These are phyloP conservation scores for Chironomus striatipennis DNA, from an alignment of 1,140 invertebrate genomes.

Conservation along the genomic window DNA sequence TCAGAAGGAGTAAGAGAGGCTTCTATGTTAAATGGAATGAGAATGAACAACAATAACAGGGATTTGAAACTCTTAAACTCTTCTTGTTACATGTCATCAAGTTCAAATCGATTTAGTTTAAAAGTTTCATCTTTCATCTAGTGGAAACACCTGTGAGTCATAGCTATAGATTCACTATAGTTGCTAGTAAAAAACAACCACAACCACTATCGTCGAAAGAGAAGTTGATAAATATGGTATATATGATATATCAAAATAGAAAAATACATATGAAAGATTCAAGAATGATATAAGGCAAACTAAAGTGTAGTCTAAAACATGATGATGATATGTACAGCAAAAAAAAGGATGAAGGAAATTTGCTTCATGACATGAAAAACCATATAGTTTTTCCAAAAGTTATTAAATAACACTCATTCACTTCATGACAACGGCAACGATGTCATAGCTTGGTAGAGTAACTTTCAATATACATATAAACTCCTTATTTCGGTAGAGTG, in stretches of 20 bases:
- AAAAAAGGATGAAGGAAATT: neutral
- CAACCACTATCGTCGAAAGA: too few species aligned
- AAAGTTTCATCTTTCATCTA: neutral
- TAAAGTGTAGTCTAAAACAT: too few species aligned
- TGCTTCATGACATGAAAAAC: neutral
- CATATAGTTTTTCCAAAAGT: conserved; percentile 8
- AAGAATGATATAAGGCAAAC: too few species aligned
- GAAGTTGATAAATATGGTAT: too few species aligned
- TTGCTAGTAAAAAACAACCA: too few species aligned
- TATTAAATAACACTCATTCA: conserved; percentile 14
- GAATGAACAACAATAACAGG: neutral
- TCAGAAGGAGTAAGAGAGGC: neutral
- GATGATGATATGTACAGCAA: too few species aligned
- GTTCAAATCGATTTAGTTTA: neutral
- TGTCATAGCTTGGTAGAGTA: neutral
- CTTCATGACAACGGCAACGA: conserved; percentile 3
- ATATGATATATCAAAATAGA: too few species aligned
- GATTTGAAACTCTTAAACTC: neutral
- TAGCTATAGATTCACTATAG: neutral
- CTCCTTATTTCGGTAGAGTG: too few species aligned
- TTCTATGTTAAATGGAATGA: neutral
- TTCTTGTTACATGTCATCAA: neutral
- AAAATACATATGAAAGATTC: too few species aligned
- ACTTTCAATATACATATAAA: too few species aligned
- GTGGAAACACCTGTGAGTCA: neutral